Conservation (phyloP, 2,113 vertebrate genomes). For the Loxodonta africana region DNA sequence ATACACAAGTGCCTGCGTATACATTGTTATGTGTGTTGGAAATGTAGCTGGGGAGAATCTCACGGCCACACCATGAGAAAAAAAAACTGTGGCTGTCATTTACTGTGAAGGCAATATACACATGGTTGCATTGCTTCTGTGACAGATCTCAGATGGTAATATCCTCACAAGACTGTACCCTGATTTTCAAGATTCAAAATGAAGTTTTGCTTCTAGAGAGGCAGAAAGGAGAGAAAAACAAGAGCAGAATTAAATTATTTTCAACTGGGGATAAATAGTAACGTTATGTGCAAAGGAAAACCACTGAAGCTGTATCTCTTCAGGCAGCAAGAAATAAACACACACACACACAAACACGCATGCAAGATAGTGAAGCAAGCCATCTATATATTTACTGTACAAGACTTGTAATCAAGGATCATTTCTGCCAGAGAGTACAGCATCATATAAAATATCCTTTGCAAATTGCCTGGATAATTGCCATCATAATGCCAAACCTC, state of each 20-base stretch:
- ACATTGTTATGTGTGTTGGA: not conserved
- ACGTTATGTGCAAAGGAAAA: conserved; percentile 26
- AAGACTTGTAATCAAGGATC: conserved; percentile 9
- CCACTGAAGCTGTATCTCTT: not conserved
- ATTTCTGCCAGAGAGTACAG: conserved; percentile 44
- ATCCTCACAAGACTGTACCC: not conserved
- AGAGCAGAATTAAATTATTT: conserved; percentile 27
- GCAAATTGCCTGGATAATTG: conserved; percentile 61
- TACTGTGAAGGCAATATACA: not conserved
- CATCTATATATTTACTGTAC: not conserved
- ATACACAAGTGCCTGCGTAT: not conserved
- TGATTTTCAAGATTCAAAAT: conserved; percentile 60
- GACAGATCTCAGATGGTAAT: not conserved
- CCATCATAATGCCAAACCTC: conserved; percentile 44
- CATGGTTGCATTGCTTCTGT: not conserved
- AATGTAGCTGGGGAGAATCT: not conserved
- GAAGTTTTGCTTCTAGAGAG: not conserved
- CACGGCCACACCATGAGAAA: not conserved
- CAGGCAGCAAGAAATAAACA: conserved; percentile 32
- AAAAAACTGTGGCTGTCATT: not conserved
- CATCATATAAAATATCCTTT: conserved; percentile 46
- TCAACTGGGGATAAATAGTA: not conserved
- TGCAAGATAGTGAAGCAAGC: conserved; percentile 49
- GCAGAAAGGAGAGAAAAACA: not conserved
- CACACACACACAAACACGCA: not conserved